Evolutionary conservation across 2,797 vertebrate species (phyloP), one percentile per base, ranked within the genome.

Genomic region (Characodon lateralis): DNA sequence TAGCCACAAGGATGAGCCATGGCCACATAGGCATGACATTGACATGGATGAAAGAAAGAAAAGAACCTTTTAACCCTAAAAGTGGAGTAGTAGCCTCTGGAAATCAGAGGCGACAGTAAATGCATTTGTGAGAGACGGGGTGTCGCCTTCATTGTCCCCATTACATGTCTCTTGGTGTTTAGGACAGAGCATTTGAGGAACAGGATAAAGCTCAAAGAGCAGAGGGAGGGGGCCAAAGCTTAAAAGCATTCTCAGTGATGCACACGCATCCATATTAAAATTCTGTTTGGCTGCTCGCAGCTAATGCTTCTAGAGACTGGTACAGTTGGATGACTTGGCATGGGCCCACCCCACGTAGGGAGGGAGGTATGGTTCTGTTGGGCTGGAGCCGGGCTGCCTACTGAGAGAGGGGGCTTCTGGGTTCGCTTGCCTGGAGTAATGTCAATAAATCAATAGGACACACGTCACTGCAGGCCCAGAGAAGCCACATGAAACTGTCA

Each of bases 391-490:
- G 75, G 92, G 90, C 92, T 95, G 94, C 93, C 94, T 90, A 93
- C 93, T 91, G 94, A 93, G 93, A 92, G 88, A 89, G 89, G 91
- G 89, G 89, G 90, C 84, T 92, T 91, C 84, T 87, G 93, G 94
- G 93, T 91, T 93, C 48, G 87, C 87, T 93, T 83, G 94, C 94
- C 94, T 91, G 89, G 91, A 95, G 95, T 93, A 91, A 92, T 91
- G 93, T 96, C 95, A 84, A 95, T 96, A 96, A 96, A 96, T 96
- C 95, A 95, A 96, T 96, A 96, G 94, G 93, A 95, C 95, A 93
- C 93, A 93, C 95, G 94, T 95, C 94, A 96, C 94, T 94, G 94
- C 93, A 90, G 94, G 94, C 94, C 94, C 93, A 89, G 93, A 94
- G 94, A 95, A 95, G 95, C 95, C 94, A 95, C 94, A 95, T 94